Evolutionary conservation across 2,113 vertebrate species (phyloP).

Genomic region (Menura novaehollandiae): DNA sequence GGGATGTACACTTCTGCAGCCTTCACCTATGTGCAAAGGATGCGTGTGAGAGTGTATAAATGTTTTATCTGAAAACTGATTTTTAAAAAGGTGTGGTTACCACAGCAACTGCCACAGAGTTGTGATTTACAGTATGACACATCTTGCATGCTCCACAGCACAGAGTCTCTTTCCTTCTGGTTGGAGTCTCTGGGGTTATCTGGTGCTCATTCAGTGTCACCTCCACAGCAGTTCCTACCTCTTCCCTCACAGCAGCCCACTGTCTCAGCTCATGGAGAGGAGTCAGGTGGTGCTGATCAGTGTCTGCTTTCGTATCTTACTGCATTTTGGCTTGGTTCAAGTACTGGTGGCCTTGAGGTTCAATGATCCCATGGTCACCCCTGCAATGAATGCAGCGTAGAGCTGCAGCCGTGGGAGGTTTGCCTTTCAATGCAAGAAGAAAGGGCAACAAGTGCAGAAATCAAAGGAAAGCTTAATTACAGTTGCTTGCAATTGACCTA

Average conservation of each 20-base stretch:
- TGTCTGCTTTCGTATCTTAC: not conserved
- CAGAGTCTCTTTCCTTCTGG: not conserved
- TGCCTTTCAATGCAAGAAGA: not conserved
- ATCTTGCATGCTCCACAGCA: not conserved
- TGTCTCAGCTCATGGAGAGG: not conserved
- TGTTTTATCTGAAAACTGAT: not conserved
- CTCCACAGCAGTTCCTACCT: not conserved
- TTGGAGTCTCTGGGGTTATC: not conserved
- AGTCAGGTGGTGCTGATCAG: not conserved
- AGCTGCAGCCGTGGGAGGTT: not conserved
- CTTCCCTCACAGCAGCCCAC: fast-evolving
- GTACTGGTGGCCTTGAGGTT: not conserved
- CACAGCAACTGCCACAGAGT: not conserved
- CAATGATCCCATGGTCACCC: not conserved
- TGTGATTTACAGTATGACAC: not conserved
- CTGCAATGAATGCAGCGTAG: fast-evolving
- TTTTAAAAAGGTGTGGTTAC: slow-evolving; percentile 23
- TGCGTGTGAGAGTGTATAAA: not conserved
- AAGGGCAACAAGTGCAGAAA: not conserved
- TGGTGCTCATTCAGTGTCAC: fast-evolving
- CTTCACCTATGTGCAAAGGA: not conserved
- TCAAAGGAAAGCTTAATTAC: not conserved
- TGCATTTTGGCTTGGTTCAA: not conserved
- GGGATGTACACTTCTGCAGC: not conserved
- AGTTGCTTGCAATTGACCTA: not conserved